phyloP scores from a whole-genome alignment of 2,113 vertebrate genomes.

The Lonchura striata region DNA sequence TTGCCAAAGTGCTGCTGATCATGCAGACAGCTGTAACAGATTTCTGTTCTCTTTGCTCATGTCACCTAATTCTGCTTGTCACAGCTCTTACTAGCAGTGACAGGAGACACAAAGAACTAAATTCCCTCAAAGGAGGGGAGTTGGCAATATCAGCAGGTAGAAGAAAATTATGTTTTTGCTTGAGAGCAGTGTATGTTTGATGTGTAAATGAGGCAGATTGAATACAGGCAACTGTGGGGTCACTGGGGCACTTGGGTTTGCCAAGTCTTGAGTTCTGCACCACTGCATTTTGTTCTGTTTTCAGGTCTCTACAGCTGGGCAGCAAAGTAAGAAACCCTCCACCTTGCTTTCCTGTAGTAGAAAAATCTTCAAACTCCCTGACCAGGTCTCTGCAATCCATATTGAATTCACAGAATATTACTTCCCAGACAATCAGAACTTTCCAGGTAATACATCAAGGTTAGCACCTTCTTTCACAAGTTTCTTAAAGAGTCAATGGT shows the following conservation, averaged over 20 bases:
- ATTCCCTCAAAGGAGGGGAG: neutral
- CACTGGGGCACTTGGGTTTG: neutral
- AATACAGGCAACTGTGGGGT: neutral
- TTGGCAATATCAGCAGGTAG: neutral
- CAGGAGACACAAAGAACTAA: neutral
- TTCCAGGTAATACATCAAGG: constrained; percentile 80
- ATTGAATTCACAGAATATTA: constrained; percentile 97
- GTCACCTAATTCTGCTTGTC: neutral
- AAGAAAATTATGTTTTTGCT: neutral
- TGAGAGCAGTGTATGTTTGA: neutral
- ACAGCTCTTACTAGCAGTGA: neutral
- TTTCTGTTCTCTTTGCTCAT: neutral
- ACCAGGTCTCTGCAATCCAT: constrained; percentile 87
- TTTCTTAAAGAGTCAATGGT: neutral
- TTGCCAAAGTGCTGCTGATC: neutral
- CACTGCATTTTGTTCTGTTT: neutral
- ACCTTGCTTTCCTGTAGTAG: constrained; percentile 91
- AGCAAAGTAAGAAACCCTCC: constrained; percentile 89
- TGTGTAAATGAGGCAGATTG: neutral
- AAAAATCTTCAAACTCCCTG: constrained; percentile 79
- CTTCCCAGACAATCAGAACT: constrained; percentile 85
- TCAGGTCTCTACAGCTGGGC: constrained; percentile 92
- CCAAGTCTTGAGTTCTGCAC: neutral
- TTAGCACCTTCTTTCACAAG: constrained; percentile 34
- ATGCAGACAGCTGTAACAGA: neutral